These are phyloP conservation scores for Mythimna impura DNA, from an alignment of 2,888 invertebrate genomes.

Conservation along the genomic window DNA sequence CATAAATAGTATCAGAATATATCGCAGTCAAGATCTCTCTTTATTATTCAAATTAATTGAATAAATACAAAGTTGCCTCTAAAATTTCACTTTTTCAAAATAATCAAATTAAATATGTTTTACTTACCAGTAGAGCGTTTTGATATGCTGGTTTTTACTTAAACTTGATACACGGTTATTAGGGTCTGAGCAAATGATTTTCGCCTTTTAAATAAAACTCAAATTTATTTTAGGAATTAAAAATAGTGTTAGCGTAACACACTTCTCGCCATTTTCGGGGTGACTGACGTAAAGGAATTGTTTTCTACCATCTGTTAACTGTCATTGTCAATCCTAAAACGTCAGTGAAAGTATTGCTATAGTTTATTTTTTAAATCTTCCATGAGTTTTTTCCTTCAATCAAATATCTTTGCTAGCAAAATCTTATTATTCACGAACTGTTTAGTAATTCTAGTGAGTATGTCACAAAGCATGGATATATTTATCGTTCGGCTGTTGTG, in stretches of 20 bases:
- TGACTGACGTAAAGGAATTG: conserved; percentile 58
- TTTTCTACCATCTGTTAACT: conserved; percentile 49
- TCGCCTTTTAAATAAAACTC: conserved; percentile 65
- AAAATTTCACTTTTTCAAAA: conserved; percentile 62
- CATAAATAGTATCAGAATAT: conserved; percentile 65
- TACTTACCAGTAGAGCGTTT: conserved; percentile 64
- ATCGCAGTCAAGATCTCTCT: conserved; percentile 68
- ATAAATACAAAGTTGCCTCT: conserved; percentile 60
- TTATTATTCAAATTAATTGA: conserved; percentile 75
- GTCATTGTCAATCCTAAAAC: conserved; percentile 43
- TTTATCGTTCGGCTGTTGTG: too few relatives aligned
- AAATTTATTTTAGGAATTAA: conserved; percentile 60
- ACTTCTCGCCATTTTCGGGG: conserved; percentile 82
- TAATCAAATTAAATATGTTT: conserved; percentile 39
- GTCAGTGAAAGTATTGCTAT: conserved; percentile 25
- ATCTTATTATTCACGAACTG: not conserved
- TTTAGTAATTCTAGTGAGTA: not conserved
- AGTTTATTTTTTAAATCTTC: not conserved
- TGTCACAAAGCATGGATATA: too few relatives aligned
- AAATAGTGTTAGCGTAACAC: conserved; percentile 74
- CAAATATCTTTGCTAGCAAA: not conserved
- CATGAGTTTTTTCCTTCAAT: not conserved
- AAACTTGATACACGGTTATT: conserved; percentile 44
- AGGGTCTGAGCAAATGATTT: conserved; percentile 54
- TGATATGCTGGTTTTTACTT: conserved; percentile 29